These are phyloP conservation scores for Siniperca chuatsi DNA, from an alignment of 2,113 vertebrate species.

Conservation along the genomic window DNA sequence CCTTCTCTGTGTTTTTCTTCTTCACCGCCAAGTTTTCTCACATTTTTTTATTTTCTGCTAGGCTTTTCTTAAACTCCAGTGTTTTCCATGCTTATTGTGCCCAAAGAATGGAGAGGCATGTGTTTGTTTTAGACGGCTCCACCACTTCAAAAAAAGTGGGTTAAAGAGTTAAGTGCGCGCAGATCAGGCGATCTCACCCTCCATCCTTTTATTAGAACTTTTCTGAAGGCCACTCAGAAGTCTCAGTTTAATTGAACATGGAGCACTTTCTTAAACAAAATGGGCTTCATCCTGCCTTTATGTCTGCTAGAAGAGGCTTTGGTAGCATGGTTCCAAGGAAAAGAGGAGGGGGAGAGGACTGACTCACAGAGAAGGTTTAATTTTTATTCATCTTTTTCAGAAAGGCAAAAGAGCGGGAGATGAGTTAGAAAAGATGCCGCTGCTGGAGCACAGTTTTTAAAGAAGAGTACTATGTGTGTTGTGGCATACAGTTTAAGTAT, in stretches of 20 bases:
- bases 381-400: conserved; percentile 34
- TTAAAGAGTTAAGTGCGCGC: conserved; percentile 23
- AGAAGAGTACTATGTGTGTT: background rate
- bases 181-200: conserved; percentile 39
- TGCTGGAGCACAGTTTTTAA: conserved; percentile 1
- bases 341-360: conserved; percentile 16
- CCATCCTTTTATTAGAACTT: conserved; percentile 26
- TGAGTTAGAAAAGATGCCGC: background rate
- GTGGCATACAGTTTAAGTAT: background rate
- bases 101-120: conserved; percentile 32
- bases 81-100: conserved; percentile 42
- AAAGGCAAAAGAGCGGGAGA: background rate
- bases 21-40: background rate
- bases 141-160: conserved; percentile 5
- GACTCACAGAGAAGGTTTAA: conserved; percentile 12
- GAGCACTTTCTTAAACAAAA: conserved; percentile 46
- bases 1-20: conserved; percentile 19
- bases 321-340: conserved; percentile 15
- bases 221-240: conserved; percentile 44
- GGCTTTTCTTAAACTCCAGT: conserved; percentile 27
- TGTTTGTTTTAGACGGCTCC: conserved; percentile 43
- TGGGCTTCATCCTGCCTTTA: conserved; percentile 37
- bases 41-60: conserved; percentile 19
- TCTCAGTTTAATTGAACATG: conserved; percentile 43
- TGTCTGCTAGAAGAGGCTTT: conserved; percentile 33